Evolutionary conservation across 1,140 invertebrate genomes (phyloP).

Genomic region (Delia radicum): DNA sequence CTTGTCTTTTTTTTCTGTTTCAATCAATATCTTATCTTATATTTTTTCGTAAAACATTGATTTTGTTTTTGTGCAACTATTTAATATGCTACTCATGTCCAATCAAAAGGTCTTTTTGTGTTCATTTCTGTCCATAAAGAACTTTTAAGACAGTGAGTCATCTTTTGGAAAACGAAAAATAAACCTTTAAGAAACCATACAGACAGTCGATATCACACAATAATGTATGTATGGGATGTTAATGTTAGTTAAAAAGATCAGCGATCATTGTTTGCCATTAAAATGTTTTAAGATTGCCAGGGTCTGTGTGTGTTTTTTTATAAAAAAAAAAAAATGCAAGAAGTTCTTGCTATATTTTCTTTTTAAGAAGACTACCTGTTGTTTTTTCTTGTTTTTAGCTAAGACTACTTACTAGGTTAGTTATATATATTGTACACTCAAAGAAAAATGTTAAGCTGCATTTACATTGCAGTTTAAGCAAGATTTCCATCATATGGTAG

Average conservation of each 20-base stretch:
- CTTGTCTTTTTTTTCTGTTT: not conserved
- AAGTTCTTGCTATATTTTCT: not conserved
- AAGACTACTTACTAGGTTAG: not conserved
- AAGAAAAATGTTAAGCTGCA: not conserved
- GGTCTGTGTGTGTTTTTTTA: not conserved
- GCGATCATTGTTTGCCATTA: constrained; percentile 19
- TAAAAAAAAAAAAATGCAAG: not conserved
- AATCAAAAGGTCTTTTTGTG: not conserved
- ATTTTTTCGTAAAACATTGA: not conserved
- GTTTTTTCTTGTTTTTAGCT: not conserved
- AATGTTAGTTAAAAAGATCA: constrained; percentile 9
- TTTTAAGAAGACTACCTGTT: constrained; percentile 11
- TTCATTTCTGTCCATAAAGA: not conserved
- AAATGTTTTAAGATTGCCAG: constrained; percentile 6
- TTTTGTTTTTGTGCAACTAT: not conserved
- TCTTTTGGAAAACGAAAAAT: not conserved
- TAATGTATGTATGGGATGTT: not conserved
- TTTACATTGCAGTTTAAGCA: too few relatives aligned
- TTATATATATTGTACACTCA: not conserved
- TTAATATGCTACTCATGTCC: constrained; percentile 16
- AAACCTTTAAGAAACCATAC: not conserved
- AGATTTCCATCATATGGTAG: too few relatives aligned
- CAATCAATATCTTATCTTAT: constrained; percentile 5
- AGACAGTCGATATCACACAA: not conserved
- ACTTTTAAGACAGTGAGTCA: not conserved